phyloP scores from a whole-genome alignment of 2,888 invertebrate genomes.

The Tridacna gigas region DNA sequence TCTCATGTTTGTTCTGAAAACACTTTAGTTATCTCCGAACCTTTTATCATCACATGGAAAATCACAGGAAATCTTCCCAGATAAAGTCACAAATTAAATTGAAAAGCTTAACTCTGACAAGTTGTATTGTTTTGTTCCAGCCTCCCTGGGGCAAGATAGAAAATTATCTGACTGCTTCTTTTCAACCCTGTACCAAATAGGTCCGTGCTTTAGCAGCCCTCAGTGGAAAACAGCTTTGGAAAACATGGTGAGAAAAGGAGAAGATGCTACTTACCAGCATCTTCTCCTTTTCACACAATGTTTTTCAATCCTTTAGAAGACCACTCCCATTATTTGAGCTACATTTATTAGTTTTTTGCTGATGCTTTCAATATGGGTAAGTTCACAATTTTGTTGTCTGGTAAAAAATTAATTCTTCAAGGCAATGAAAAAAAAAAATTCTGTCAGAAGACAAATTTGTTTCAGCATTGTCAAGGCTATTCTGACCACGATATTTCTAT shows the following conservation, averaged over 20 bases:
- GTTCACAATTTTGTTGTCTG: too few species aligned
- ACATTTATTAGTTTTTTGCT: too few species aligned
- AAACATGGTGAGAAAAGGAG: neutral
- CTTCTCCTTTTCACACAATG: neutral
- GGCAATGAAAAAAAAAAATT: too few species aligned
- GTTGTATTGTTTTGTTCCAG: conserved; percentile 27
- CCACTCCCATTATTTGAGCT: too few species aligned
- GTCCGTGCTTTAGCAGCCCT: too few species aligned
- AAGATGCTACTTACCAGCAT: neutral
- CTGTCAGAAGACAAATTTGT: too few species aligned
- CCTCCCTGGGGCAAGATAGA: conserved; percentile 21
- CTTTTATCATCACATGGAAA: conserved; percentile 3
- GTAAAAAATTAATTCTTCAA: too few species aligned
- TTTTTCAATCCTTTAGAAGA: neutral
- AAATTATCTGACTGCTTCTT: conserved; percentile 8
- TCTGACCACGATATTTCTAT: too few species aligned
- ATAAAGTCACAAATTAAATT: conserved; percentile 32
- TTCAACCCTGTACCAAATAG: neutral
- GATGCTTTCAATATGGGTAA: too few species aligned
- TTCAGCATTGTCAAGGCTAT: too few species aligned
- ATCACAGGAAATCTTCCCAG: neutral
- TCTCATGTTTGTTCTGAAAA: too few species aligned
- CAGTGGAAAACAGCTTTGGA: neutral
- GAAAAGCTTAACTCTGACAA: conserved; percentile 32
- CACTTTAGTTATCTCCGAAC: too few species aligned